These are phyloP conservation scores for Boleophthalmus pectinirostris DNA, from an alignment of 2,113 vertebrate species.

Conservation along the genomic window DNA sequence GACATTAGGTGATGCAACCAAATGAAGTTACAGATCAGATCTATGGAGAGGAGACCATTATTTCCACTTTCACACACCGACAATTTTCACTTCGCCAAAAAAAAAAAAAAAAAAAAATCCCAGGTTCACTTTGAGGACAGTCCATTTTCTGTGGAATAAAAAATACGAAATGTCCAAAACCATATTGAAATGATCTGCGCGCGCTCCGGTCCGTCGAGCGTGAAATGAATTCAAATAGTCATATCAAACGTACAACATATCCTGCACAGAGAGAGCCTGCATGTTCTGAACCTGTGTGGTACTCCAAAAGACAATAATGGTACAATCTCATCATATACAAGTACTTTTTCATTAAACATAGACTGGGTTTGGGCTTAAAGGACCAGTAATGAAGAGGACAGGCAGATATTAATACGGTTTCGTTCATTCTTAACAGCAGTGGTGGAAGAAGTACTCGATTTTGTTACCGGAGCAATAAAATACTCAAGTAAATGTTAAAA, in stretches of 20 bases:
- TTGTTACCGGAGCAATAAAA: too few relatives aligned
- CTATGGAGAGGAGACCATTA: neutral
- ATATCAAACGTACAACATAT: conserved; percentile 3
- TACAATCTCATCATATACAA: conserved; percentile 4
- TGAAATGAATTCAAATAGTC: conserved; percentile 15
- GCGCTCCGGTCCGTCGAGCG: neutral
- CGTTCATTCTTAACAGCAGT: neutral
- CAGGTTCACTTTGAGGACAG: neutral
- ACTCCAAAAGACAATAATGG: conserved; percentile 5
- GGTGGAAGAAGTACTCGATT: too few relatives aligned
- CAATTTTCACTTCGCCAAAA: neutral
- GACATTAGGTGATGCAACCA: too few relatives aligned
- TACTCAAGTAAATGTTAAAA: too few relatives aligned
- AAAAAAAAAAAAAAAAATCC: neutral
- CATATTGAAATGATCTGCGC: neutral
- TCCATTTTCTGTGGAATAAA: conserved; percentile 1
- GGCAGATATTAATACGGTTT: neutral
- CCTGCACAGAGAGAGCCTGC: neutral
- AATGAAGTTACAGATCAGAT: too few relatives aligned
- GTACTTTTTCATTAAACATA: conserved; percentile 11
- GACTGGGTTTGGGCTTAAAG: conserved; percentile 3
- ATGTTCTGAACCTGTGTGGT: neutral
- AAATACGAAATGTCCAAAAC: neutral
- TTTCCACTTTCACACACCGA: neutral
- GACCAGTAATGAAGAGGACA: conserved; percentile 19